Base-by-base conservation (phyloP, 1,140 invertebrate species). In the Olivierus martensii region DNA sequence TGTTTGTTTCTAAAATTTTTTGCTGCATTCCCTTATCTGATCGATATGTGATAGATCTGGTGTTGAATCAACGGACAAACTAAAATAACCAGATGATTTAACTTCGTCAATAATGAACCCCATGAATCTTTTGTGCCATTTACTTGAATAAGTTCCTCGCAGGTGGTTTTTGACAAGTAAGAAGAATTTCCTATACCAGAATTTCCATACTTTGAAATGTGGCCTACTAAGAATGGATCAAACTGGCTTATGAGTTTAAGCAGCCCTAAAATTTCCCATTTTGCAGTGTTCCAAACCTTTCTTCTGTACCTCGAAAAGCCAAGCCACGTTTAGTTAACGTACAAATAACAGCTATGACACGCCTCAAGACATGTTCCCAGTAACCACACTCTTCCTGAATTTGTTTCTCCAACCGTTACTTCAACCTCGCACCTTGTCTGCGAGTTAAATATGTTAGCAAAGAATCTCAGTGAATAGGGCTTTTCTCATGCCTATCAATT, bases 31-130 rank as follows among this genome's bases (percentile, higher is more conserved):
- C 48, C 14, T 49, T 49, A n/a, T 49, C 53, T 71, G 64, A 58
- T 70, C 67, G 0, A 65, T 61, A 55, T 70, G 62, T n/a, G 62
- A 55, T 45, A 67, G 57, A 57, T 71, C 67, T 41, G 66, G 63
- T 17, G 65, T 69, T 10, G 64, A 69, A 64, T 69, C 66, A 9
- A 69, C 56, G 34, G 63, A 63, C 46, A 68, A 57, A 42, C 62
- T 63, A 59, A 62, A 72, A 59, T 71, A 71, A 57, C 65, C 65
- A 10, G 53, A 50, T 22, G 18, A 19, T 35, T 41, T 59, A 18
- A 51, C n/a, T 19, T 43, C 15, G 18, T 19, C 15, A 28, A 35
- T 9, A 38, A 48, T 42, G 7, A 18, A 9, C 28, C 22, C 34
- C 39, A 34, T 34, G 28, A n/a, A 14, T 11, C 15, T 38, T 46